Percentiles rank a stretch among this genome's conserved stretches.
These are phyloP conservation scores for Zoroaster sp. DNA, from an alignment of 53 echinoderm and acorn worm species.

Conservation along the genomic window DNA sequence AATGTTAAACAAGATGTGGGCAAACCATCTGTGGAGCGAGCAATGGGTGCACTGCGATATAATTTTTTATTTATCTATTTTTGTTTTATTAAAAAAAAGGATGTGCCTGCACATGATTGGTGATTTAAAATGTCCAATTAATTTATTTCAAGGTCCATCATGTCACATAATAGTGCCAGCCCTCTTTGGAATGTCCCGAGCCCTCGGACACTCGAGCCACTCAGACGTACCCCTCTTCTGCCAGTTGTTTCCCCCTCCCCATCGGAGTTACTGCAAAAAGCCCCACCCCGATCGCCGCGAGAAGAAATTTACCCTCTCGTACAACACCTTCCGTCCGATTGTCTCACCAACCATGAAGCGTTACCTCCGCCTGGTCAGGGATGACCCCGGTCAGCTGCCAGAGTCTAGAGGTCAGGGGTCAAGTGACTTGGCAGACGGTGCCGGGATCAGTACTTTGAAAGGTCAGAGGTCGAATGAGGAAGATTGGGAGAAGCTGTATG, in stretches of 20 bases:
- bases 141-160: conserved; percentile 12
- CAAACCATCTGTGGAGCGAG: too few species aligned
- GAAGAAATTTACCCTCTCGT: conserved; percentile 35
- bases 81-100: neutral
- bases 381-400: neutral
- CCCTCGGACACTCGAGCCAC: conserved; percentile 69
- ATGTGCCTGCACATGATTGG: neutral
- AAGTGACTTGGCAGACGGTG: neutral
- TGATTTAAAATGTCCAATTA: neutral
- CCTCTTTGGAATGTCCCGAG: conserved; percentile 85
- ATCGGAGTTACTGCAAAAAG: neutral
- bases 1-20: too few species aligned
- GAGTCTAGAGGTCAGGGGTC: neutral
- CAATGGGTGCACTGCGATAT: too few species aligned
- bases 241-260: conserved; percentile 77
- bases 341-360: conserved; percentile 81
- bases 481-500: conserved; percentile 37
- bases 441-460: neutral
- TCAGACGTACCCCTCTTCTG: conserved; percentile 64
- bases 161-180: conserved; percentile 77
- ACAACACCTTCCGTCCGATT: conserved; percentile 95
- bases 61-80: neutral
- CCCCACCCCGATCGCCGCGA: neutral
- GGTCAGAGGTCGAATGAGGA: neutral
- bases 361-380: neutral